Conservation (phyloP, 2,113 vertebrate species). For the Aspidoscelis tigris region DNA sequence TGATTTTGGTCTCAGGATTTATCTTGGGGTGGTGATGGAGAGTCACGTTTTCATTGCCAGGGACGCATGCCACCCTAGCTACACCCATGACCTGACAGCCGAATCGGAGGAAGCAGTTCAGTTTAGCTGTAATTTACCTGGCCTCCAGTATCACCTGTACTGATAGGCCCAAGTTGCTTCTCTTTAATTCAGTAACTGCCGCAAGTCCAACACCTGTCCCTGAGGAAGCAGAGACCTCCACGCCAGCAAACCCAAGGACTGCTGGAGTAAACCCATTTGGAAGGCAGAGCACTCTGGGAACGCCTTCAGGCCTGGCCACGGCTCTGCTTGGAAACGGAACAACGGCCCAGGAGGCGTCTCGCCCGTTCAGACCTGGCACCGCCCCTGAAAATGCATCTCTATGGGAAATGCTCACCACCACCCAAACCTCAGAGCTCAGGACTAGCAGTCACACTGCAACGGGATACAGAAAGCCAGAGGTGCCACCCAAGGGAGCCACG, state of each 20-base stretch:
- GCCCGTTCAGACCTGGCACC: not conserved
- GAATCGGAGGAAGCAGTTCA: no score
- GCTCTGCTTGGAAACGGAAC: fast-evolving
- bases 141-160: no score
- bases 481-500: not conserved
- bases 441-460: not conserved
- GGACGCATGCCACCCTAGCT: no score
- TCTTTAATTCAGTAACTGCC: not conserved
- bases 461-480: no score
- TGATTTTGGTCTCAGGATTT: no score
- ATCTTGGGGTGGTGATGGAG: no score
- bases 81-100: no score
- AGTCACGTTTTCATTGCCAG: no score
- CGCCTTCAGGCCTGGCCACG: no score
- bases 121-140: not conserved
- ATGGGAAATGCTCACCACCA: not conserved
- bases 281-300: not conserved
- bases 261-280: not conserved
- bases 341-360: not conserved
- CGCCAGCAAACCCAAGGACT: not conserved
- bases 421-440: no score
- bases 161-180: not conserved
- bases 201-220: not conserved
- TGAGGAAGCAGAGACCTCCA: not conserved
- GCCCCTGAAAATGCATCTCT: not conserved